phyloP scores from a whole-genome alignment of 2,888 invertebrate genomes.

The Leptarthrus brevirostris region DNA sequence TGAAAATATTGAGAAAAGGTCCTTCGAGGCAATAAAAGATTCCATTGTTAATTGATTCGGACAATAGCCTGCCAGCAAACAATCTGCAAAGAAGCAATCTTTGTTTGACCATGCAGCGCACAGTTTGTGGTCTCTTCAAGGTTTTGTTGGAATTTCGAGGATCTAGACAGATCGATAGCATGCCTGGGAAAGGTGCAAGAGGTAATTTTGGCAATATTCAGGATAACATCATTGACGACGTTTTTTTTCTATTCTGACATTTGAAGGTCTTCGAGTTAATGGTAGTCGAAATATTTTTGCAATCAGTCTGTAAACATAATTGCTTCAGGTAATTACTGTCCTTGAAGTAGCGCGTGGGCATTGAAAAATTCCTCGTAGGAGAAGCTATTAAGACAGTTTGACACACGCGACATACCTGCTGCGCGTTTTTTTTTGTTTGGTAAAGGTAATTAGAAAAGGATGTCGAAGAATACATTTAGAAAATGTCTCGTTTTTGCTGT shows the following conservation, averaged over 20 bases:
- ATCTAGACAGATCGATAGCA: no score
- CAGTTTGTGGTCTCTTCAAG: not conserved
- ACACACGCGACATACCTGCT: no score
- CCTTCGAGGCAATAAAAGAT: not conserved
- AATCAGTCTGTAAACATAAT: not conserved
- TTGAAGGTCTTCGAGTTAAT: not conserved
- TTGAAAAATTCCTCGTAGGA: not conserved
- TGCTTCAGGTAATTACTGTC: not conserved
- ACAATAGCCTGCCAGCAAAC: not conserved
- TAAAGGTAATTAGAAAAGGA: no score
- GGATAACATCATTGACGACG: not conserved
- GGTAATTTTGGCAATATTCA: not conserved
- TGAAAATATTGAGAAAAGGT: constrained; percentile 5
- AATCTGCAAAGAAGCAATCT: not conserved
- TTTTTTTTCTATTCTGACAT: not conserved
- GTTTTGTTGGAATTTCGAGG: not conserved
- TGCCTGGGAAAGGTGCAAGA: not conserved
- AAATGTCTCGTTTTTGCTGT: no score
- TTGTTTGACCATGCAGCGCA: not conserved
- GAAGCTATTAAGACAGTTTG: not conserved
- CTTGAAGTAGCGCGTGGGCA: not conserved
- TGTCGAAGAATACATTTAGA: no score
- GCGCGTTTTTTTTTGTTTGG: no score
- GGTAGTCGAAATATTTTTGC: not conserved
- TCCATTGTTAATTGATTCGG: not conserved